Conservation (phyloP, 2,888 invertebrate species). For the Sinhomidia bicolor region DNA sequence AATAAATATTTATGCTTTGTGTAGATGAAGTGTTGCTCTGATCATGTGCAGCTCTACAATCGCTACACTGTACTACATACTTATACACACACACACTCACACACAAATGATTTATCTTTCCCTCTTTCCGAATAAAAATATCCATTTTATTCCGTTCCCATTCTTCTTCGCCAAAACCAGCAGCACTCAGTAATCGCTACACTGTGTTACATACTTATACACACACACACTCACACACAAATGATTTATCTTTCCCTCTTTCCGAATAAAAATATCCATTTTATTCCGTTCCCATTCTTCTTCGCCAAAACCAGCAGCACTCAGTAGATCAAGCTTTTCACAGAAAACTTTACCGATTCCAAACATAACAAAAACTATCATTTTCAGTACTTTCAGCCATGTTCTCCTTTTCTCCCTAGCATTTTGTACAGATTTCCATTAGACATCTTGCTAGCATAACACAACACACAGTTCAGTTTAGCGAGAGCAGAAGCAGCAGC, state of each 20-base stretch:
- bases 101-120: conserved; percentile 1
- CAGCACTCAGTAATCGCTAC: background rate
- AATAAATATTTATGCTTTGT: conserved; percentile 13
- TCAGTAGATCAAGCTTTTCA: background rate
- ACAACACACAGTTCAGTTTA: background rate
- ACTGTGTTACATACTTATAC: background rate
- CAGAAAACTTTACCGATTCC: conserved; percentile 3
- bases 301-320: background rate
- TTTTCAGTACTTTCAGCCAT: background rate
- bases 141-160: background rate
- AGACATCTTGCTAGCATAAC: background rate
- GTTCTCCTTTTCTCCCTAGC: background rate
- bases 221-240: background rate
- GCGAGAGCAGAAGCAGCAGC: background rate
- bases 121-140: background rate
- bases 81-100: background rate
- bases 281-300: background rate
- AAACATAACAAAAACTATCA: background rate
- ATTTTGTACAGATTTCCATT: conserved; percentile 18
- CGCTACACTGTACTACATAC: background rate
- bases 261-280: conserved; percentile 3
- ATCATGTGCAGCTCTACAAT: background rate
- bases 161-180: background rate
- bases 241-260: background rate
- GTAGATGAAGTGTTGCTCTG: background rate